Base-by-base conservation (phyloP, 2,888 invertebrate species). In the Tenthredo livida region DNA sequence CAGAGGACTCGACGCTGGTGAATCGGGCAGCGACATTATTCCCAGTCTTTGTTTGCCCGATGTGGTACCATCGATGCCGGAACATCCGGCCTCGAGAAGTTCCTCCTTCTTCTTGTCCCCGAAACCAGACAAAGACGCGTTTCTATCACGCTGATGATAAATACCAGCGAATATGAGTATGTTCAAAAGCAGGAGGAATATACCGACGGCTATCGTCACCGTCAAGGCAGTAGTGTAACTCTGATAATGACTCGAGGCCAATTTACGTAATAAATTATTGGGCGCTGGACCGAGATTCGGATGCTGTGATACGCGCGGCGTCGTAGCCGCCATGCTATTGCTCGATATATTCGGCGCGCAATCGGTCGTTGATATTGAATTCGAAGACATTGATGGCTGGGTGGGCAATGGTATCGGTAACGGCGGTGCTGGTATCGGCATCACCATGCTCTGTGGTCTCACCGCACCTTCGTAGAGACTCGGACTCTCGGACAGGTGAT, bases 161-260 rank as follows among this genome's bases (percentile, higher is more conserved):
- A 97, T 97, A 1, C 98, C 98, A 72, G 97, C 97, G 90, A 98
- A 98, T 88, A 98, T 98, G 37, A 97, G 94, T 15, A 97, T 96
- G 91, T 98, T 98, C 40, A 98, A 94, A 43, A 97, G 94, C 10
- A 98, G 94, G 9, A 98, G 94, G 88, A 97, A 97, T 90, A 97
- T 97, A 0, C 97, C 97, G 10, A 97, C 97, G 0, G 97, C 97
- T 87, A 98, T 97, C 0, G 98, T 98, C 43, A 98, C 97, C 9
- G 97, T 97, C 25, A 98, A 94, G 0, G 98, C 98, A 0, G 98
- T 97, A 7, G 98, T 97, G 92, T 98, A 98, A 86, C 97, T 97
- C 92, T 97, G 97, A 90, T 97, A 97, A 90, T 97, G 97, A 86
- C 96, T 97, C 15, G 96, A 96, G n/a, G 97, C 96, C 9, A 97